Conservation (phyloP, 2,888 invertebrate genomes). For the Pristionchus exspectatus region DNA sequence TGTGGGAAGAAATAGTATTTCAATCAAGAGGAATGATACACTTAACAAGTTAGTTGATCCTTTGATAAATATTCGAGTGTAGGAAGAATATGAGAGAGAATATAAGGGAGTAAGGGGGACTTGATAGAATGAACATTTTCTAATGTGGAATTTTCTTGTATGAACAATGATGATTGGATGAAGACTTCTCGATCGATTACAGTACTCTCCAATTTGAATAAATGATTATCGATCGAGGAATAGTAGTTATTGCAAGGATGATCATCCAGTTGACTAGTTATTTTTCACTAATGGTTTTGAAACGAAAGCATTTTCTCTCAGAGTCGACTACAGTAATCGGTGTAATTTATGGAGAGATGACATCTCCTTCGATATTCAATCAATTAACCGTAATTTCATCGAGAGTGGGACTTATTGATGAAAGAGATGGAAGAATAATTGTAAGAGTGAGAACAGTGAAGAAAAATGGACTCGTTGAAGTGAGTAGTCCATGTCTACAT, state of each 20-base stretch:
- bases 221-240: slow-evolving; percentile 57
- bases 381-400: neutral
- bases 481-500: neutral
- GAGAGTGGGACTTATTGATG: neutral
- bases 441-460: slow-evolving; percentile 35
- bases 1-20: slow-evolving; percentile 14
- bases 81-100: too few species aligned
- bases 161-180: slow-evolving; percentile 24
- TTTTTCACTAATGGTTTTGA: neutral
- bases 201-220: slow-evolving; percentile 26
- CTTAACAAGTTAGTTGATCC: neutral
- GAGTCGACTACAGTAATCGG: neutral
- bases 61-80: too few species aligned
- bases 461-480: slow-evolving; percentile 51
- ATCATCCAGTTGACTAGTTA: slow-evolving; percentile 24
- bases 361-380: neutral
- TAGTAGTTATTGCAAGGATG: slow-evolving; percentile 54
- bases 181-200: slow-evolving; percentile 2
- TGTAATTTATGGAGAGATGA: slow-evolving; percentile 26
- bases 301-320: neutral
- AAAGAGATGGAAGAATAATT: neutral
- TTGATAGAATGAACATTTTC: neutral
- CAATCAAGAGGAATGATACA: neutral
- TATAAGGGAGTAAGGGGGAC: neutral
- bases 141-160: neutral